These are phyloP conservation scores for Drosophila takahashii DNA, from an alignment of 1,140 invertebrate species.

Conservation along the genomic window DNA sequence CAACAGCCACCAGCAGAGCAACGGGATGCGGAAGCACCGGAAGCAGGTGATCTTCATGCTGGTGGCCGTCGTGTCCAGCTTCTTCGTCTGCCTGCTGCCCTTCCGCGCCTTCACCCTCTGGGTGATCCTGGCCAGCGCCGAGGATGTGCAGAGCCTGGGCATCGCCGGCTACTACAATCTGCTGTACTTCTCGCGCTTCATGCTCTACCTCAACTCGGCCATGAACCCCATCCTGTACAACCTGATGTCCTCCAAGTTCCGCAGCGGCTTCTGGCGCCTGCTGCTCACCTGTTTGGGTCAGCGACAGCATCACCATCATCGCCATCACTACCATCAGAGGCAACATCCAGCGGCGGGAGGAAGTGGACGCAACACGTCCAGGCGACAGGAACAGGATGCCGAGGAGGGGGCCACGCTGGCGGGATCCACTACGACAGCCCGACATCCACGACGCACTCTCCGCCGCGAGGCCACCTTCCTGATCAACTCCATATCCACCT, in stretches of 20 bases:
- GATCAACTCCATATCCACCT: conserved; percentile 78
- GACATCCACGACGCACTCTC: conserved; percentile 54
- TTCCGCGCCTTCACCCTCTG: conserved; percentile 94
- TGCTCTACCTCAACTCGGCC: conserved; percentile 95
- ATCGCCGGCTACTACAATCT: conserved; percentile 94
- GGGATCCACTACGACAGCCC: not conserved
- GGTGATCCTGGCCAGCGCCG: conserved; percentile 90
- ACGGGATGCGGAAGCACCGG: conserved; percentile 86
- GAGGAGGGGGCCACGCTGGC: conserved; percentile 32
- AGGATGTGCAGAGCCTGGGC: conserved; percentile 88
- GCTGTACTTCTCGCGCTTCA: conserved; percentile 93
- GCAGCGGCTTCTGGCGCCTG: conserved; percentile 89
- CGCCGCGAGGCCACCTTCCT: conserved; percentile 77
- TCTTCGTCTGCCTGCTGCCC: conserved; percentile 95
- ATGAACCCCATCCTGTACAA: conserved; percentile 96
- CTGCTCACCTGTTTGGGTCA: conserved; percentile 67
- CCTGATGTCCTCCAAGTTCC: conserved; percentile 95
- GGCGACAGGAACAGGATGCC: conserved; percentile 38
- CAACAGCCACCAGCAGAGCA: conserved; percentile 77
- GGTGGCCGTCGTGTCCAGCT: conserved; percentile 94
- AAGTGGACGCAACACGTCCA: conserved; percentile 43
- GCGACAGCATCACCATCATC: conserved; percentile 52
- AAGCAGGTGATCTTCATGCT: conserved; percentile 94
- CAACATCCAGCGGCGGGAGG: conserved; percentile 27
- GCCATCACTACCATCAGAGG: conserved; percentile 43